Evolutionary conservation across 2,113 vertebrate genomes (phyloP).

Genomic region (Fulica atra): DNA sequence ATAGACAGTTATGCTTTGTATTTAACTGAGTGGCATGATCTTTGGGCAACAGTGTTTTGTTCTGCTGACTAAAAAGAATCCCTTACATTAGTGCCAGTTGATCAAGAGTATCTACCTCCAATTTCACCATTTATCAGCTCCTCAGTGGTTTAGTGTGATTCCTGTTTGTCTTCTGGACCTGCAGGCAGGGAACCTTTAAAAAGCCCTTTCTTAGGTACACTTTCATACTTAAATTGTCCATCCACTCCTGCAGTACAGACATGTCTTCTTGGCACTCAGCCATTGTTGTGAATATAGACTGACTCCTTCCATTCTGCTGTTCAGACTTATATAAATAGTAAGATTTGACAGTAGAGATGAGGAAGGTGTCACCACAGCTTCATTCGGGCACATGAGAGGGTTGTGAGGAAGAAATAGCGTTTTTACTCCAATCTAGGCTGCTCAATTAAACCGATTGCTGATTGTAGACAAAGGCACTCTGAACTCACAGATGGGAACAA

Average conservation of each 20-base stretch:
- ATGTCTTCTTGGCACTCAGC: background rate
- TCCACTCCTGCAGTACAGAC: background rate
- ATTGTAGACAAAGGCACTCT: constrained; percentile 8
- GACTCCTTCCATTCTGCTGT: background rate
- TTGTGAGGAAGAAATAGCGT: background rate
- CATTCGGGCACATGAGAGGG: background rate
- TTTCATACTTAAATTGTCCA: background rate
- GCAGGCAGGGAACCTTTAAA: background rate
- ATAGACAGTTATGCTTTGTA: background rate
- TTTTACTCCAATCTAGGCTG: background rate
- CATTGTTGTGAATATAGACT: background rate
- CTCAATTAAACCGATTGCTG: constrained; percentile 1
- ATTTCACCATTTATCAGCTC: background rate
- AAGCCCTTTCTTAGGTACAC: background rate
- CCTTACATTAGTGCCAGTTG: background rate
- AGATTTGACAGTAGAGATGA: background rate
- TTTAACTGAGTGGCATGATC: background rate
- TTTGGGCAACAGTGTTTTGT: background rate
- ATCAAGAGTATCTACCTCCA: background rate
- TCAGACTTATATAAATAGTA: background rate
- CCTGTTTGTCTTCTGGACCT: background rate
- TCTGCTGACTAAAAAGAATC: background rate
- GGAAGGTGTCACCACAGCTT: background rate
- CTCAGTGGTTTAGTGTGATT: background rate
- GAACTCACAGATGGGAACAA: constrained; percentile 28